phyloP scores from a whole-genome alignment of 23 tunicate species.

The Clavelina lepadiformis region DNA sequence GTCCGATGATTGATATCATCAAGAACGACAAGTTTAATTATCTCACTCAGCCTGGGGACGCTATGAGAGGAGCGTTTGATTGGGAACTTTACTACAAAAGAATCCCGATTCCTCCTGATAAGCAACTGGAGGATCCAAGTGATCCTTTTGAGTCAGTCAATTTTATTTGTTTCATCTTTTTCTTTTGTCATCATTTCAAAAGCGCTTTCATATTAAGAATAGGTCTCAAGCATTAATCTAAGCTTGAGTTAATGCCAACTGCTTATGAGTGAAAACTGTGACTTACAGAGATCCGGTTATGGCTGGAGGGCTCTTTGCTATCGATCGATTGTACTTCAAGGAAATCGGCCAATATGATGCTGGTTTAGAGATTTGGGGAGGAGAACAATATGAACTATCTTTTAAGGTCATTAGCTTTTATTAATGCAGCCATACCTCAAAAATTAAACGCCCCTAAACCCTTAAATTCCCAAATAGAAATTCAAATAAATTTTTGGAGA shows the following conservation, averaged over 20 bases:
- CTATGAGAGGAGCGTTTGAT: conserved; percentile 92
- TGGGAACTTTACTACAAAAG: conserved; percentile 89
- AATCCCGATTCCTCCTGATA: conserved; percentile 74
- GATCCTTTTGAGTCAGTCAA: conserved; percentile 78
- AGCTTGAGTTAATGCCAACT: no score
- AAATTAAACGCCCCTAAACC: no score
- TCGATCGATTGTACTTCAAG: conserved; percentile 48
- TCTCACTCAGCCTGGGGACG: conserved; percentile 77
- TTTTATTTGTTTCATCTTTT: neutral
- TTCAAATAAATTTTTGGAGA: no score
- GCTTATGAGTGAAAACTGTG: no score
- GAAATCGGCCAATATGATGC: conserved; percentile 71
- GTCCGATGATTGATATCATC: conserved; percentile 91
- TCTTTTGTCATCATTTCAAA: neutral
- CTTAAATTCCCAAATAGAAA: no score
- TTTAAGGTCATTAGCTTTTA: conserved; percentile 71
- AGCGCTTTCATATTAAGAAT: neutral
- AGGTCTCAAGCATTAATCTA: neutral
- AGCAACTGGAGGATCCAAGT: conserved; percentile 34
- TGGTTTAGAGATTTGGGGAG: conserved; percentile 93
- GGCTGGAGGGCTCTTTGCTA: conserved; percentile 92
- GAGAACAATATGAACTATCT: conserved; percentile 83
- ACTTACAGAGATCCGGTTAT: conserved; percentile 69
- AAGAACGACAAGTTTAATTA: conserved; percentile 75
- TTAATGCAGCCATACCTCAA: no score